These are phyloP conservation scores for Xanthostigma xanthostigma DNA, from an alignment of 2,888 invertebrate species.

Conservation along the genomic window DNA sequence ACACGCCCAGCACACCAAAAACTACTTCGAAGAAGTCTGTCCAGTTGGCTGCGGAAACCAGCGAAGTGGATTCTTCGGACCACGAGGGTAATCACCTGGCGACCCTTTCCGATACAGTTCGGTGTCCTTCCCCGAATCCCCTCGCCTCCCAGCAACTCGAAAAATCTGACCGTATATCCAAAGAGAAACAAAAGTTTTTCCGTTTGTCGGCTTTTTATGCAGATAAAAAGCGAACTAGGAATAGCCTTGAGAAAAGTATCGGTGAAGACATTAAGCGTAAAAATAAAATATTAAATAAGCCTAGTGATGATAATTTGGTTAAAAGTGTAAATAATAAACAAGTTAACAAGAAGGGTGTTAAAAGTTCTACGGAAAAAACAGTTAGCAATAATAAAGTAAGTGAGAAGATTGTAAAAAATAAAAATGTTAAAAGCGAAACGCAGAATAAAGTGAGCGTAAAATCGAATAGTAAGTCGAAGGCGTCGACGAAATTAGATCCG, in stretches of 20 bases:
- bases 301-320: neutral
- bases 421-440: constrained; percentile 13
- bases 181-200: constrained; percentile 80
- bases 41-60: constrained; percentile 7
- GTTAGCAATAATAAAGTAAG: constrained; percentile 3
- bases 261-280: neutral
- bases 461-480: constrained; percentile 6
- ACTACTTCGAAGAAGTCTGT: neutral
- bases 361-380: constrained; percentile 7
- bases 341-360: constrained; percentile 6
- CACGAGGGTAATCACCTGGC: constrained; percentile 13
- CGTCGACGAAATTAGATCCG: constrained; percentile 5
- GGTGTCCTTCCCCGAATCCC: constrained; percentile 11
- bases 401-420: constrained; percentile 12
- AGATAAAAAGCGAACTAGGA: constrained; percentile 32
- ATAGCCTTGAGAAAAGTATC: neutral
- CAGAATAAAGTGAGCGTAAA: constrained; percentile 11
- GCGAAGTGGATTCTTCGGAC: constrained; percentile 8
- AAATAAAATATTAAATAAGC: constrained; percentile 5
- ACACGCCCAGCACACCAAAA: neutral
- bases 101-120: constrained; percentile 14
- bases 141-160: constrained; percentile 28
- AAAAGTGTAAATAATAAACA: constrained; percentile 2
- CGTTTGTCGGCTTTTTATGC: constrained; percentile 65
- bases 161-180: constrained; percentile 63